Evolutionary conservation across 2,888 invertebrate genomes (phyloP).

Genomic region (Melolontha melolontha): DNA sequence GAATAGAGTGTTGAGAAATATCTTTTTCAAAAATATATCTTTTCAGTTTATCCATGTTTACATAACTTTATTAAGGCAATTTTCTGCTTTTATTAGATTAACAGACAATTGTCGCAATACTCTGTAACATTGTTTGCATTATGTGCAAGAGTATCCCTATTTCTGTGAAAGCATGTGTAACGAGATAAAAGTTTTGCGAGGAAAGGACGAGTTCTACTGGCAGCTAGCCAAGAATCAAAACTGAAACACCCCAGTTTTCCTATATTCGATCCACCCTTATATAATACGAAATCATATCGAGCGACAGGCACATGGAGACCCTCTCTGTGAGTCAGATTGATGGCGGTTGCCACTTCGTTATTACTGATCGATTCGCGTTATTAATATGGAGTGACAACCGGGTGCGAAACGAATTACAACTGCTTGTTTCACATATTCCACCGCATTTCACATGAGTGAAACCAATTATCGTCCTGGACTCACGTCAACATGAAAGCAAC

Average conservation of each 20-base stretch:
- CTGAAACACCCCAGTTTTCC: slow-evolving; percentile 37
- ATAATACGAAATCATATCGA: slow-evolving; percentile 41
- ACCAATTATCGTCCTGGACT: slow-evolving; percentile 37
- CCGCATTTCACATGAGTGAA: slow-evolving; percentile 37
- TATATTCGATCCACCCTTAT: slow-evolving; percentile 39
- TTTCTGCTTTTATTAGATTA: slow-evolving; percentile 3
- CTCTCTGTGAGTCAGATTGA: slow-evolving; percentile 53
- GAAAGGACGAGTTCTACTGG: slow-evolving; percentile 19
- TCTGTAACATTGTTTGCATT: slow-evolving; percentile 9
- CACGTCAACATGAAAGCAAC: slow-evolving; percentile 25
- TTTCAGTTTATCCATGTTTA: background rate
- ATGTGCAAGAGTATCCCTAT: slow-evolving; percentile 6
- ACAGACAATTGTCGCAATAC: slow-evolving; percentile 4
- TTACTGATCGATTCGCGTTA: slow-evolving; percentile 60
- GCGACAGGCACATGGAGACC: slow-evolving; percentile 26
- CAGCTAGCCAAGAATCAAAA: slow-evolving; percentile 42
- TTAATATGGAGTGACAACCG: slow-evolving; percentile 59
- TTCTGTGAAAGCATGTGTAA: slow-evolving; percentile 33
- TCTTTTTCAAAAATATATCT: too few species aligned
- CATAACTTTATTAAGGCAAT: background rate
- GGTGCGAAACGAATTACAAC: slow-evolving; percentile 52
- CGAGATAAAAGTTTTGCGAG: slow-evolving; percentile 30
- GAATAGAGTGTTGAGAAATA: too few species aligned
- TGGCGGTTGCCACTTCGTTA: slow-evolving; percentile 58
- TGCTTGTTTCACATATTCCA: slow-evolving; percentile 46